Percentiles rank a stretch among this genome's conserved stretches.
phyloP scores from a whole-genome alignment of 2,888 invertebrate species.

The Eledona agricola region DNA sequence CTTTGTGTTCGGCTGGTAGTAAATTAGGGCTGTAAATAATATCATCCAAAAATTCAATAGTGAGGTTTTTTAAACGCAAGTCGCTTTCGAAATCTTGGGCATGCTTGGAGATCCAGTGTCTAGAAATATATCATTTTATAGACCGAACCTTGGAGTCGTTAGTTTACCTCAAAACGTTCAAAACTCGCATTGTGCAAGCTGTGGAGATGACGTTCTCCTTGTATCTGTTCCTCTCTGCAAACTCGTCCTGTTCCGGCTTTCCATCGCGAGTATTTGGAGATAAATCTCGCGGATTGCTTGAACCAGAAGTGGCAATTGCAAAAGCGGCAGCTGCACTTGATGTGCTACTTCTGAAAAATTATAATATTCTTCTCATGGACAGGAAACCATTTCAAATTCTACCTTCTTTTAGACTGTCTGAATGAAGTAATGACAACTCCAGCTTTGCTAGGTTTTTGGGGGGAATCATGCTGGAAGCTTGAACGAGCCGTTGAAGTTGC shows the following conservation, averaged over 20 bases:
- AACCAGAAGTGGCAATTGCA: slow-evolving; percentile 89
- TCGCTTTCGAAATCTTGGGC: slow-evolving; percentile 88
- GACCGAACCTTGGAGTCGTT: background rate
- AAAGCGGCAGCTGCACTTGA: slow-evolving; percentile 90
- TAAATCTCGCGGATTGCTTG: slow-evolving; percentile 81
- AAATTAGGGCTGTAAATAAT: slow-evolving; percentile 84
- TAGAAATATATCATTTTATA: slow-evolving; percentile 45
- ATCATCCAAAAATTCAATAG: slow-evolving; percentile 88
- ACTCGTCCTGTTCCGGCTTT: too few species aligned
- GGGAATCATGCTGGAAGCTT: slow-evolving; percentile 70
- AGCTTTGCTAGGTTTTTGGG: slow-evolving; percentile 74
- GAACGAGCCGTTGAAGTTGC: slow-evolving; percentile 65
- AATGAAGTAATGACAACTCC: slow-evolving; percentile 93
- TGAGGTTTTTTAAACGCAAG: slow-evolving; percentile 75
- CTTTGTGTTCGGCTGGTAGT: slow-evolving; percentile 88
- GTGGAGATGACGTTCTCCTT: slow-evolving; percentile 86
- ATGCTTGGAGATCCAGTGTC: slow-evolving; percentile 93
- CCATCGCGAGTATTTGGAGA: slow-evolving; percentile 59
- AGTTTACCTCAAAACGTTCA: slow-evolving; percentile 78
- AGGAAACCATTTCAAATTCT: slow-evolving; percentile 5
- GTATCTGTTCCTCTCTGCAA: slow-evolving; percentile 66
- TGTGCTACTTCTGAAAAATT: slow-evolving; percentile 75
- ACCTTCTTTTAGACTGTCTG: slow-evolving; percentile 88
- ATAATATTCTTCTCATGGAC: background rate
- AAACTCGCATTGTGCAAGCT: slow-evolving; percentile 92